These are phyloP conservation scores for Agapostemon virescens DNA, from an alignment of 2,888 invertebrate species.

Conservation along the genomic window DNA sequence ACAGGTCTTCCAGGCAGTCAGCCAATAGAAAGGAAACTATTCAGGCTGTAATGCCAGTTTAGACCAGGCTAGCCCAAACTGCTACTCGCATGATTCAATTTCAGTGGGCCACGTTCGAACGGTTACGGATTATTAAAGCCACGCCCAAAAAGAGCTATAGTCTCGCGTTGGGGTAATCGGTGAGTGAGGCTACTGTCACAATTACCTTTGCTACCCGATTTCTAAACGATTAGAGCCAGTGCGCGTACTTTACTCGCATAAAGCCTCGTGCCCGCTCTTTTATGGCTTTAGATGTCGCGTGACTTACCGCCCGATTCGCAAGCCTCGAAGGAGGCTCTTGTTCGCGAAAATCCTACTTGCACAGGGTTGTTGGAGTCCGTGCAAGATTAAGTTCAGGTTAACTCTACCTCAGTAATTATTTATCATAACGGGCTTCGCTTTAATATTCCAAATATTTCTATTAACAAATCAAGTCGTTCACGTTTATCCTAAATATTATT, in stretches of 20 bases:
- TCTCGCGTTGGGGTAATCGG: not conserved
- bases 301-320: not conserved
- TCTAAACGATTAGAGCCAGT: slow-evolving; percentile 4
- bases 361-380: not conserved
- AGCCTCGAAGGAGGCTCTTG: not conserved
- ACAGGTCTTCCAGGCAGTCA: not conserved
- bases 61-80: not conserved
- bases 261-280: not conserved
- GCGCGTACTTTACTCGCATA: not conserved
- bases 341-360: not conserved
- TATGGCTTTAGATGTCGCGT: slow-evolving; percentile 1
- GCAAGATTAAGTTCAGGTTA: not conserved
- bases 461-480: not conserved
- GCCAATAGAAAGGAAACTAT: not conserved
- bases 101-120: not conserved
- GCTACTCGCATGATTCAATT: slow-evolving; percentile 3
- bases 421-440: not conserved
- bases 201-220: not conserved
- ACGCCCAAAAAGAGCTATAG: not conserved
- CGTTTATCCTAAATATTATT: not conserved
- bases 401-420: not conserved
- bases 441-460: not conserved
- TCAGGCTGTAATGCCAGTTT: not conserved
- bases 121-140: not conserved
- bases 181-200: slow-evolving; percentile 6